A percentile compares a stretch with the other conserved stretches of the same genome.
phyloP scores from a whole-genome alignment of 2,797 vertebrate species.

The Balearica regulorum region DNA sequence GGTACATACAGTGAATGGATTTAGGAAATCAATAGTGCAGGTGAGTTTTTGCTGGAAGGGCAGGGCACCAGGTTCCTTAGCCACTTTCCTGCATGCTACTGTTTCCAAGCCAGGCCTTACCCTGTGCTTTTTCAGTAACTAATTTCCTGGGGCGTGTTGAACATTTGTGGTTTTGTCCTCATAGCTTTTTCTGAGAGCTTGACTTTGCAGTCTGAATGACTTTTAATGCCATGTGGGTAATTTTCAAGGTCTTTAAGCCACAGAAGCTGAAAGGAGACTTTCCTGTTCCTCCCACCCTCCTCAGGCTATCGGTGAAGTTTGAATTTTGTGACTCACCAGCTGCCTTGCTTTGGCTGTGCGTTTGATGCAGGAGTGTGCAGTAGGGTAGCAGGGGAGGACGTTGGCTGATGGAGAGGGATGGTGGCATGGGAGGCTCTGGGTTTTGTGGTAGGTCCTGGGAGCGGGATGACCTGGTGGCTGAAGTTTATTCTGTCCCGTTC shows the following conservation, averaged over 20 bases:
- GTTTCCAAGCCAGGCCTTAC: background rate
- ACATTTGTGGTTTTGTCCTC: background rate
- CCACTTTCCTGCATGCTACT: fast-evolving
- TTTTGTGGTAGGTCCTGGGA: background rate
- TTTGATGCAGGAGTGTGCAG: fast-evolving
- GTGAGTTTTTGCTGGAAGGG: background rate
- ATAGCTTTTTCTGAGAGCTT: background rate
- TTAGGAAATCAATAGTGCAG: fast-evolving
- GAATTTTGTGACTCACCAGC: background rate
- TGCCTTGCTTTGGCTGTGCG: fast-evolving
- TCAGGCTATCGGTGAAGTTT: fast-evolving
- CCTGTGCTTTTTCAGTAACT: background rate
- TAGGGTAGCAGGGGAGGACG: fast-evolving
- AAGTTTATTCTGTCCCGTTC: fast-evolving
- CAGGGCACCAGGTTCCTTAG: background rate
- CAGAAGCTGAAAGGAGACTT: background rate
- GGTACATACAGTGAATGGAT: fast-evolving
- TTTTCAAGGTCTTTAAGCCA: background rate
- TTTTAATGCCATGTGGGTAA: background rate
- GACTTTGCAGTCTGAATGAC: background rate
- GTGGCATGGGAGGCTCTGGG: background rate
- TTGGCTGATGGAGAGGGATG: background rate
- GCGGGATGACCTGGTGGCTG: background rate
- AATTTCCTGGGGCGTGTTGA: background rate
- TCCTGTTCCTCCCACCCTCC: fast-evolving